Evolutionary conservation across 2,113 vertebrate species (phyloP).

Genomic region (Thunnus thynnus): DNA sequence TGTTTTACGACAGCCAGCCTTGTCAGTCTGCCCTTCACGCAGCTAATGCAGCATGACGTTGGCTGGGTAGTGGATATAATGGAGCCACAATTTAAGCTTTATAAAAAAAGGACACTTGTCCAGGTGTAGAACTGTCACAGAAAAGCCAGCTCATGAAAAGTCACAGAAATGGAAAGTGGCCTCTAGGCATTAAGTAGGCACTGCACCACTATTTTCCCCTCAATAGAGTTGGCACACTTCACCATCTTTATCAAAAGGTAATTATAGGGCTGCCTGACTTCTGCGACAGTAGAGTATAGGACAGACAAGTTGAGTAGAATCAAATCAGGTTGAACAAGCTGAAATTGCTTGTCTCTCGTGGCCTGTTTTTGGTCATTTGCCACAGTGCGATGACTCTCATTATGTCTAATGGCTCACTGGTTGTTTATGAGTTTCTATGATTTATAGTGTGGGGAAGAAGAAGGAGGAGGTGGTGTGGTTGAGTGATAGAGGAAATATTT

Average conservation of each 20-base stretch:
- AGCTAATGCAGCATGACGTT: conserved; percentile 52
- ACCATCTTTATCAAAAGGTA: conserved; percentile 34
- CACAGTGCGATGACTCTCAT: not conserved
- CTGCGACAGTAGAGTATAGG: not conserved
- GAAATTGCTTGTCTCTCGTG: conserved; percentile 14
- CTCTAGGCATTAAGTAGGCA: conserved; percentile 6
- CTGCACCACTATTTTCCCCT: conserved; percentile 14
- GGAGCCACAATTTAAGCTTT: conserved; percentile 56
- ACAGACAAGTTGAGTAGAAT: not conserved
- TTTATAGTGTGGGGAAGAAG: conserved; percentile 11
- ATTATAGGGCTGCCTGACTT: conserved; percentile 18
- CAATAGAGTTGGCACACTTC: not conserved
- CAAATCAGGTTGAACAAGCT: conserved; percentile 10
- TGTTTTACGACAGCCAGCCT: conserved; percentile 56
- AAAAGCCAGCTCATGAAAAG: conserved; percentile 25
- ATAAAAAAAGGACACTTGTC: conserved; percentile 38
- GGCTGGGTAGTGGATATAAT: conserved; percentile 49
- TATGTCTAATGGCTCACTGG: conserved; percentile 18
- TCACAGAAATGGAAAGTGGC: conserved; percentile 2
- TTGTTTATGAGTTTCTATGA: conserved; percentile 16
- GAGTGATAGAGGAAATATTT: conserved; percentile 3
- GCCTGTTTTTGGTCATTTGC: conserved; percentile 33
- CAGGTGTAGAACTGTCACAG: conserved; percentile 52
- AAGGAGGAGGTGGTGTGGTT: not conserved
- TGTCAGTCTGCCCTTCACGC: conserved; percentile 60